Conservation (phyloP, 2,888 invertebrate genomes). For the Cantharis rufa region DNA sequence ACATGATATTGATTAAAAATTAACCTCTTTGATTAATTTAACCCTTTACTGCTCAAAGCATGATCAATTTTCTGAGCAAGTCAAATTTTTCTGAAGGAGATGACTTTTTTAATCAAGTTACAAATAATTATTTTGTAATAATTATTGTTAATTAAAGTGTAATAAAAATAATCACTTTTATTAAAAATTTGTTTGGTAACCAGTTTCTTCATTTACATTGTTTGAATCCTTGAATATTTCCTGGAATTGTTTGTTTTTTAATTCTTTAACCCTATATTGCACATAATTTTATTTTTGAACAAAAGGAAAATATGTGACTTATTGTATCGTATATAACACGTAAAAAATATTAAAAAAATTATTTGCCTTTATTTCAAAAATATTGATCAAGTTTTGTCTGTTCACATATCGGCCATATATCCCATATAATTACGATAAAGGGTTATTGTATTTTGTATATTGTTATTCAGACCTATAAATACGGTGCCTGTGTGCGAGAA, state of each 20-base stretch:
- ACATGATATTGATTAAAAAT: constrained; percentile 48
- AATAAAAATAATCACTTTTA: not conserved
- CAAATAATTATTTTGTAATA: not conserved
- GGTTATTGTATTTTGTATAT: too few species aligned
- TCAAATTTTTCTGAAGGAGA: not conserved
- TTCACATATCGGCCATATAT: too few species aligned
- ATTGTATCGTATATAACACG: too few species aligned
- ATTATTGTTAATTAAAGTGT: not conserved
- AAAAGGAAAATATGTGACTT: too few species aligned
- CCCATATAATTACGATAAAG: too few species aligned
- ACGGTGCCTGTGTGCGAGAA: too few species aligned
- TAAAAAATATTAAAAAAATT: too few species aligned
- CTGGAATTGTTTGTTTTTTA: not conserved
- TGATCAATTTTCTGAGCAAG: not conserved
- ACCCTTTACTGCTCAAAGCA: constrained; percentile 1
- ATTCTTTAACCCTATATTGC: too few species aligned
- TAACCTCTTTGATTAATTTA: constrained; percentile 21
- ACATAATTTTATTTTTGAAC: too few species aligned
- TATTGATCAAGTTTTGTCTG: too few species aligned
- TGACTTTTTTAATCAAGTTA: not conserved
- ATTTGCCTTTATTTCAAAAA: too few species aligned
- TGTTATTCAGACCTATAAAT: too few species aligned
- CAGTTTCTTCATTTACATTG: not conserved
- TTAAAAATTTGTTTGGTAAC: not conserved
- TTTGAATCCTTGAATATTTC: not conserved